These are phyloP conservation scores for Equus quagga DNA, from an alignment of 2,113 vertebrate genomes.

Conservation along the genomic window DNA sequence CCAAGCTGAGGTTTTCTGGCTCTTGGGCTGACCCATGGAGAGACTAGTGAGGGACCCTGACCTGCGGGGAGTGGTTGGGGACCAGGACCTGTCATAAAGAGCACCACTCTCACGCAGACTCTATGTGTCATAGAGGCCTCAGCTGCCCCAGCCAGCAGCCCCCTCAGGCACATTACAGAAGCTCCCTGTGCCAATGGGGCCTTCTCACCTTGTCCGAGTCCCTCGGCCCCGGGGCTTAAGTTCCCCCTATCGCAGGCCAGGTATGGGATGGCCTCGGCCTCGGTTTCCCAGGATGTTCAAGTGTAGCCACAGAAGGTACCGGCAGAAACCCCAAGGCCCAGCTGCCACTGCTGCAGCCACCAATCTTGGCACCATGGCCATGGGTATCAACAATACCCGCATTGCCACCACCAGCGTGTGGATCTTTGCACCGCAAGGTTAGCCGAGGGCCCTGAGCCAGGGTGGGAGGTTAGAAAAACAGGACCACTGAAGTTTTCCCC, in stretches of 20 bases:
- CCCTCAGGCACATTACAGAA: neutral
- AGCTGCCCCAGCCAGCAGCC: neutral
- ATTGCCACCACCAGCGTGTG: constrained; percentile 26
- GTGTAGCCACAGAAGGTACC: constrained; percentile 72
- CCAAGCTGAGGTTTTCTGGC: neutral
- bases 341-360: neutral
- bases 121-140: constrained; percentile 64
- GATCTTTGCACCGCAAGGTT: constrained; percentile 69
- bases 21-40: neutral
- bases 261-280: constrained; percentile 4
- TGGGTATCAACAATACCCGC: neutral
- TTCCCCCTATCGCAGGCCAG: constrained; percentile 35
- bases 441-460: neutral
- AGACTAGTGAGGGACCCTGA: neutral
- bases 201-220: constrained; percentile 54
- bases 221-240: constrained; percentile 65
- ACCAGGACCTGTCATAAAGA: constrained; percentile 46
- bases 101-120: neutral
- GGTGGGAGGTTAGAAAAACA: neutral
- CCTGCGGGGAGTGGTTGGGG: neutral
- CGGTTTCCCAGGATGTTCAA: constrained; percentile 77
- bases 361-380: neutral
- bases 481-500: neutral
- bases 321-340: constrained; percentile 25
- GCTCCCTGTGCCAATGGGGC: constrained; percentile 62